Evolutionary conservation across 1,140 invertebrate genomes (phyloP).

Genomic region (Notospermus geniculatus): DNA sequence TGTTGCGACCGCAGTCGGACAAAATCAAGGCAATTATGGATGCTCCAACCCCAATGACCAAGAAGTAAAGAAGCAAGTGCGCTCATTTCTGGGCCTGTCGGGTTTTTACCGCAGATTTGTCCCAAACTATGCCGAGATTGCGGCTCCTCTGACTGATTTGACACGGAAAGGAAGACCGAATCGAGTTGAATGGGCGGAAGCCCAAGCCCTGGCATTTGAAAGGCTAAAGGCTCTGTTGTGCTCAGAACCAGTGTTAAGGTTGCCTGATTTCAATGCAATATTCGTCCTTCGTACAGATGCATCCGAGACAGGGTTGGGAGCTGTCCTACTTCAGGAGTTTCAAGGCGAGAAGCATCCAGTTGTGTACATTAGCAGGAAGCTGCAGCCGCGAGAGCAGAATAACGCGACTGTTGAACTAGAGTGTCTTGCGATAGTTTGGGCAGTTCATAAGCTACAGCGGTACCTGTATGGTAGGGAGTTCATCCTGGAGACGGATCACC

Average conservation of each 20-base stretch:
- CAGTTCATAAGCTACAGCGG: neutral
- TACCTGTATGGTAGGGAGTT: neutral
- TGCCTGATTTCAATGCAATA: neutral
- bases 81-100: conserved; percentile 4
- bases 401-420: neutral
- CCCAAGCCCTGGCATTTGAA: neutral
- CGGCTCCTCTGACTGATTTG: neutral
- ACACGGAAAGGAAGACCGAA: neutral
- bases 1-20: neutral
- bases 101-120: conserved; percentile 6
- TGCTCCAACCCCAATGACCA: neutral
- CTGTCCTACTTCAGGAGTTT: neutral
- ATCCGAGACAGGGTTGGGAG: neutral
- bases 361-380: neutral
- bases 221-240: neutral
- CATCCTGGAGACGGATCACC: conserved; percentile 1
- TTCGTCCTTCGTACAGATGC: neutral
- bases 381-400: neutral
- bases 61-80: conserved; percentile 26
- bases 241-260: neutral
- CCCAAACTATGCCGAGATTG: neutral
- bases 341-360: neutral
- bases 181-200: neutral
- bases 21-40: neutral
- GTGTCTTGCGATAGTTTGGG: neutral